These are phyloP conservation scores for Drosophila pruinosa DNA, from an alignment of 1,140 invertebrate species.

Conservation along the genomic window DNA sequence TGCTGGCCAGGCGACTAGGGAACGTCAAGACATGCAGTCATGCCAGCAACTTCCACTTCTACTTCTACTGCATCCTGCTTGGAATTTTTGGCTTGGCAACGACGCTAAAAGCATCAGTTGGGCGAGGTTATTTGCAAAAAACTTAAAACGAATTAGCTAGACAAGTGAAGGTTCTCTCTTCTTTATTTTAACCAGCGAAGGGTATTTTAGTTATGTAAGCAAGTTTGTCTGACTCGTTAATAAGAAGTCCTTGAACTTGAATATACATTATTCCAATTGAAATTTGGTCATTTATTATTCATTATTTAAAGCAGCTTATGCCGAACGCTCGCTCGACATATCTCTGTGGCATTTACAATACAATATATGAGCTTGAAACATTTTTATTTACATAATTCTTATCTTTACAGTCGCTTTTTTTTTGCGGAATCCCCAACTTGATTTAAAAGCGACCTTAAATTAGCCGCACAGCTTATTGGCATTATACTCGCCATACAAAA, in stretches of 20 bases:
- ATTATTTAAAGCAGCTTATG: background rate
- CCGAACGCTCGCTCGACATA: background rate
- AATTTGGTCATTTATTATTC: background rate
- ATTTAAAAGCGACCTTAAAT: conserved; percentile 19
- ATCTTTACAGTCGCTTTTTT: background rate
- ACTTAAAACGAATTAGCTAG: conserved; percentile 59
- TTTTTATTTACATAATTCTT: conserved; percentile 1
- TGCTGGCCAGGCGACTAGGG: conserved; percentile 34
- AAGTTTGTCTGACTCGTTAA: too few relatives aligned
- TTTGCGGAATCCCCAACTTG: background rate
- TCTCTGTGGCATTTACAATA: background rate
- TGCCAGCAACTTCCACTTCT: background rate
- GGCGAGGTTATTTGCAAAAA: conserved; percentile 58
- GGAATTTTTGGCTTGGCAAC: background rate
- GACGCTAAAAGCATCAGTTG: conserved; percentile 52
- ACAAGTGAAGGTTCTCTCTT: conserved; percentile 17
- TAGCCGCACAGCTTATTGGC: conserved; percentile 23
- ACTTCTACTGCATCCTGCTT: background rate
- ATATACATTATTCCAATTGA: too few relatives aligned
- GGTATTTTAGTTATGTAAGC: background rate
- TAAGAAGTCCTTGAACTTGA: too few relatives aligned
- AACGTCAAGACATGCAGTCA: conserved; percentile 24
- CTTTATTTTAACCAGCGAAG: background rate
- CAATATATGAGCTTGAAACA: background rate
- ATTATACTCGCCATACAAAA: background rate